phyloP scores from a whole-genome alignment of 2,797 vertebrate genomes.

The Eulemur coronatus region DNA sequence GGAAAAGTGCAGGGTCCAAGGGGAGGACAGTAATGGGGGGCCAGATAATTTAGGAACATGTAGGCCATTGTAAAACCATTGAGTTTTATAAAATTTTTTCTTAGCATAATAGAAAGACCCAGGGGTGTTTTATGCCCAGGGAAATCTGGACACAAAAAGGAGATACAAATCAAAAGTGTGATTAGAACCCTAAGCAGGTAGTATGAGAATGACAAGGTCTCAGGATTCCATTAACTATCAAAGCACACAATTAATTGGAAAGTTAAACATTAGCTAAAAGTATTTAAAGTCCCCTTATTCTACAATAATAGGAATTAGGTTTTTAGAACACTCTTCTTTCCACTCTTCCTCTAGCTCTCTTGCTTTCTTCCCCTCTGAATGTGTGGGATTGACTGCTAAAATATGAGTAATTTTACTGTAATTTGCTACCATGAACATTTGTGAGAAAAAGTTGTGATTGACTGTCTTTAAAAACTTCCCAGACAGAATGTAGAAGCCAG shows the following conservation, averaged over 20 bases:
- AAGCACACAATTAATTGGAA: neutral
- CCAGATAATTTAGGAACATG: accelerated
- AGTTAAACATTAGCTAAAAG: neutral
- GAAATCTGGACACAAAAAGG: neutral
- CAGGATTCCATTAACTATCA: neutral
- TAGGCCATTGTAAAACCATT: neutral
- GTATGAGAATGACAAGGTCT: neutral
- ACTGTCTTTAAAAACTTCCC: neutral
- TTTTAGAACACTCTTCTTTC: neutral
- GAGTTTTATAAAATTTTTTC: neutral
- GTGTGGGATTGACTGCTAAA: neutral
- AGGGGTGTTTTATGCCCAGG: neutral
- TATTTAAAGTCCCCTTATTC: neutral
- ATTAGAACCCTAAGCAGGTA: neutral
- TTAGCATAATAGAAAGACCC: neutral
- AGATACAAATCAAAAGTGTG: neutral
- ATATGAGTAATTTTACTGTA: neutral
- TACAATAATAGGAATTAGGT: neutral
- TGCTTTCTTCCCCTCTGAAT: neutral
- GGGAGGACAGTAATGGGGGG: neutral
- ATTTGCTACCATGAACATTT: neutral
- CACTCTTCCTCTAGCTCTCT: neutral
- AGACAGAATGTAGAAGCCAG: neutral
- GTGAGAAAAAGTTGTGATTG: neutral
- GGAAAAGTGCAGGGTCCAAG: neutral